Percentiles rank a stretch among this genome's conserved stretches.
Evolutionary conservation across 2,113 vertebrate species (phyloP).

Genomic region (Gorsachius goisagi): DNA sequence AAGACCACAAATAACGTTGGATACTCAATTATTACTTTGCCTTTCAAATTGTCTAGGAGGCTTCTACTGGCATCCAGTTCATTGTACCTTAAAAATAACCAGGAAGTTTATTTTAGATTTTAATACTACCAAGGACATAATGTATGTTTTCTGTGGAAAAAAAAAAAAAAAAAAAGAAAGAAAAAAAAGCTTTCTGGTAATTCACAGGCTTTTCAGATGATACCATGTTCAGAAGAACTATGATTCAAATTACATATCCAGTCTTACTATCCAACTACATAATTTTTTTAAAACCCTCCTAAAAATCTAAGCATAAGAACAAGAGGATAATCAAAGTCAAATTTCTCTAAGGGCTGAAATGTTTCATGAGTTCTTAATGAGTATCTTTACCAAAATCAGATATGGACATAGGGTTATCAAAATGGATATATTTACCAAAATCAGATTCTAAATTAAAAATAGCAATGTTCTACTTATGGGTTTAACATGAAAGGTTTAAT

Average conservation of each 20-base stretch:
- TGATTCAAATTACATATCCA: not conserved
- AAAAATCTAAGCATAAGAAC: not conserved
- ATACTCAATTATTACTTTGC: slow-evolving; percentile 90
- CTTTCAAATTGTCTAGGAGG: slow-evolving; percentile 86
- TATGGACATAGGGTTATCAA: not conserved
- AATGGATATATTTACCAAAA: not conserved
- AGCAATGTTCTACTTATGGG: not conserved
- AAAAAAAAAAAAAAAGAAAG: too few species aligned
- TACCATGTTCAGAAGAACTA: not conserved
- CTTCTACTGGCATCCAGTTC: slow-evolving; percentile 83
- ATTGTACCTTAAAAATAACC: slow-evolving; percentile 80
- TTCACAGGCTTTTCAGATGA: not conserved
- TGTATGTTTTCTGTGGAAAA: not conserved
- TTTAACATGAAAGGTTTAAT: not conserved
- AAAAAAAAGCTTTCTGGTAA: not conserved
- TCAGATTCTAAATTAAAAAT: not conserved
- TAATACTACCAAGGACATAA: not conserved
- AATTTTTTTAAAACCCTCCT: not conserved
- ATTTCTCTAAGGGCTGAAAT: not conserved
- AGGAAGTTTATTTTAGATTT: slow-evolving; percentile 11
- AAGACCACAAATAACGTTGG: slow-evolving; percentile 87
- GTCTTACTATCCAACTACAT: not conserved
- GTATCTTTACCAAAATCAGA: not conserved
- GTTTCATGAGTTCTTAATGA: not conserved
- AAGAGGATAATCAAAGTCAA: not conserved